Base-by-base conservation (phyloP, 2,888 invertebrate genomes). In the Apantesis nais region DNA sequence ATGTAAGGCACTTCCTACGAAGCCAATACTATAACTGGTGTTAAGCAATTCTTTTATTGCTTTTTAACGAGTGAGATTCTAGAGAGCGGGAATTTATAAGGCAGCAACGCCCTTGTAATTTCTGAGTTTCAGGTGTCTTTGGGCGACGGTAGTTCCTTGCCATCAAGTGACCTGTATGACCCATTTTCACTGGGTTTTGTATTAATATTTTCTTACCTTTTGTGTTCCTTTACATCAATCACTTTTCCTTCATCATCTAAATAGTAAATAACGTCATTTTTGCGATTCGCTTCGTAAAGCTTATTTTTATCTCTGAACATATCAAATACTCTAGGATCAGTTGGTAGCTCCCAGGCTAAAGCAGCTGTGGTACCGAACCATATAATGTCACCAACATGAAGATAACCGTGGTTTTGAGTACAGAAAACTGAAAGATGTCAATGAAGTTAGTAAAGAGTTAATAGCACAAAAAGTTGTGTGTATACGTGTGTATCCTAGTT, bases 321-420 rank as follows among this genome's bases (percentile, higher is more conserved):
- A 7, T 86, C 75, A 58, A 92, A 91, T 0, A 87, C 55, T 3
- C 86, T 77, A 0, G 93, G 96, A 72, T 96, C 96, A 37, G 96
- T 95, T 0, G 97, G 98, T 62, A 98, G 89, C 83, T 97, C 96
- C 96, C 97, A 98, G 0, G 98, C 97, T 80, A 97, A 89, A 1
- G 97, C 97, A 0, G 97, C 97, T 0, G 97, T 98, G 62, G 96
- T 95, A 0, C 97, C 97, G 71, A 97, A 93, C 86, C 97, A 97
- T 62, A 97, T 96, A 22, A 96, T 93, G 75, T 96, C 94, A 8
- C 95, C 95, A 0, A 96, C 91, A 80, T 96, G 93, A 0, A 96
- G 88, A 71, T 96, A 96, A 0, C 96, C 96, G 0, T 96, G 96
- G 71, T 95, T 95, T 75, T 97, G 97, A 68, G 96, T 88, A 80